A percentile compares a stretch with the other conserved stretches of the same genome.
phyloP scores from a whole-genome alignment of 1,140 invertebrate species.

The Epicauta chinensis region DNA sequence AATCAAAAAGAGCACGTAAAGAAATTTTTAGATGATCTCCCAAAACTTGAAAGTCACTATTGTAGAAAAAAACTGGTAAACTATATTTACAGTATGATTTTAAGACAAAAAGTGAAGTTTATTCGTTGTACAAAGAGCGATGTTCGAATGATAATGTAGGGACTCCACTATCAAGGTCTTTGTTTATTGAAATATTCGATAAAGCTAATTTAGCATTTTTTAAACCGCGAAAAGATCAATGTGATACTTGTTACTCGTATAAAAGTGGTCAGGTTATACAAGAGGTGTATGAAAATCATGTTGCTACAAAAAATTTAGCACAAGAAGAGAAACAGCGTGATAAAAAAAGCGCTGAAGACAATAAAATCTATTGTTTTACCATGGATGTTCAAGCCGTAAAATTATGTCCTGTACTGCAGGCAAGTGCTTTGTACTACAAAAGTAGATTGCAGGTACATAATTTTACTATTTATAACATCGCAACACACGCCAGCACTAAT shows the following conservation, averaged over 20 bases:
- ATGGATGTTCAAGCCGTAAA: constrained; percentile 20
- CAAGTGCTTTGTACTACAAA: constrained; percentile 32
- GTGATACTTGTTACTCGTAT: constrained; percentile 3
- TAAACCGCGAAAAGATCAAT: constrained; percentile 8
- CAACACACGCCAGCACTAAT: constrained; percentile 25
- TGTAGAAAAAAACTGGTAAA: constrained; percentile 26
- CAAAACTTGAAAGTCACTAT: constrained; percentile 30
- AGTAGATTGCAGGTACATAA: constrained; percentile 40
- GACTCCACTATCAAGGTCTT: background rate
- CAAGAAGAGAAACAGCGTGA: background rate
- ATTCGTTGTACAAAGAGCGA: constrained; percentile 24
- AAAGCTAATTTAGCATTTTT: background rate
- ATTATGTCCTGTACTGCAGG: constrained; percentile 18
- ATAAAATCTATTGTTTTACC: constrained; percentile 2
- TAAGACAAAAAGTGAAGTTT: constrained; percentile 23
- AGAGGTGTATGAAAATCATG: constrained; percentile 1
- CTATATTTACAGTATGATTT: constrained; percentile 28
- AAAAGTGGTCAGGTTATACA: background rate
- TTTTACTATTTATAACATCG: constrained; percentile 37
- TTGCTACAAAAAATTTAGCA: constrained; percentile 3
- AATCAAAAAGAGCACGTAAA: background rate
- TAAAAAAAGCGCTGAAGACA: constrained; percentile 3
- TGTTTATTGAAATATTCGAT: constrained; percentile 1
- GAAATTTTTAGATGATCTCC: constrained; percentile 20
- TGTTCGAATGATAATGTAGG: background rate